Evolutionary conservation across 2,888 invertebrate genomes (phyloP).

Genomic region (Perdita meconis): DNA sequence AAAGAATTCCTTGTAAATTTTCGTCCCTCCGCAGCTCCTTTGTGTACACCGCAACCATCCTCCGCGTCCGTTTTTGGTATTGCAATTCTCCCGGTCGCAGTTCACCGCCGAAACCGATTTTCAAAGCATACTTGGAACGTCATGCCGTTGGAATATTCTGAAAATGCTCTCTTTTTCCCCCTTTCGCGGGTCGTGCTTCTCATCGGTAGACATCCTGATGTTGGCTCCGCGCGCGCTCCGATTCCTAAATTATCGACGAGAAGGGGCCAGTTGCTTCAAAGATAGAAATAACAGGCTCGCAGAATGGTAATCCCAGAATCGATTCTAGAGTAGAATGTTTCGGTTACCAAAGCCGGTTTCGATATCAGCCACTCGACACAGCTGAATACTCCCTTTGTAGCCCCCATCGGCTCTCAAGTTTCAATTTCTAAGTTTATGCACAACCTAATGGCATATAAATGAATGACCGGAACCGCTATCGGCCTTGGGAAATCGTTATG

Average conservation of each 20-base stretch:
- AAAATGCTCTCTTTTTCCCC: not conserved
- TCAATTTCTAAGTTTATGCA: too few species aligned
- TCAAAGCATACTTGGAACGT: slow-evolving; percentile 2
- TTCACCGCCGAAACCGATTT: not conserved
- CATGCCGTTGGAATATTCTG: not conserved
- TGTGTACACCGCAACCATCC: too few species aligned
- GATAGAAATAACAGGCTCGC: not conserved
- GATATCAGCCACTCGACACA: too few species aligned
- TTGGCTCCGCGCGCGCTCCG: not conserved
- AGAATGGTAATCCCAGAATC: not conserved
- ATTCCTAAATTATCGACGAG: not conserved
- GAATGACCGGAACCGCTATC: too few species aligned
- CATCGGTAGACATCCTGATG: not conserved
- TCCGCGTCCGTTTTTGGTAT: not conserved
- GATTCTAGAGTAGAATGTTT: not conserved
- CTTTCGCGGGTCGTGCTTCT: not conserved
- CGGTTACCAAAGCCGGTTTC: not conserved
- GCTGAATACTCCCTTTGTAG: too few species aligned
- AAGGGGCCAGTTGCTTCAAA: not conserved
- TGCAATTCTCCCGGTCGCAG: not conserved
- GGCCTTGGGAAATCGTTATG: too few species aligned
- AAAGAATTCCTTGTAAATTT: not conserved
- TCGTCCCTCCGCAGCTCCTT: not conserved
- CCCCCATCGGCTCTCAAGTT: too few species aligned
- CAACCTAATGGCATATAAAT: too few species aligned